Percentiles rank a stretch among this genome's conserved stretches.
phyloP scores from a whole-genome alignment of 2,113 vertebrate genomes.

The Thryonomys swinderianus region DNA sequence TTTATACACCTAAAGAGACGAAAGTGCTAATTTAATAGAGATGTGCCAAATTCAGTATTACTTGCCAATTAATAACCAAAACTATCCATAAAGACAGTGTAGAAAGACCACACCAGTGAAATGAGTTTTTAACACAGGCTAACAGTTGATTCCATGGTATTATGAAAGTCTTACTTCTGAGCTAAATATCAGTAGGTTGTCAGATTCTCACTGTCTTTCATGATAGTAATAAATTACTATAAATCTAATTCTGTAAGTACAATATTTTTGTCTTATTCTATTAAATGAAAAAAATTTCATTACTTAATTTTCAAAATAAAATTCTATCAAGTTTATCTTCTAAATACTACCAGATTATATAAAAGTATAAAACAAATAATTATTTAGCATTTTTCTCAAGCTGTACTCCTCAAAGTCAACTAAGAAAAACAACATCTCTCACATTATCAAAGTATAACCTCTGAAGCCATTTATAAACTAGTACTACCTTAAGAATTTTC shows the following conservation, averaged over 20 bases:
- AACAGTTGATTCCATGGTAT: slow-evolving; percentile 41
- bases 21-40: slow-evolving; percentile 28
- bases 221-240: slow-evolving; percentile 17
- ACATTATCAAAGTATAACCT: slow-evolving; percentile 69
- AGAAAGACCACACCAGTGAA: slow-evolving; percentile 30
- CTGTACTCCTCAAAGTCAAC: slow-evolving; percentile 77
- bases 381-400: slow-evolving; percentile 69
- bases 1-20: background rate
- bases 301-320: slow-evolving; percentile 58
- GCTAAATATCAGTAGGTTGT: slow-evolving; percentile 28
- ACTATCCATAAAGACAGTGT: slow-evolving; percentile 28
- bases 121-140: background rate
- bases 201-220: background rate
- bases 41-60: slow-evolving; percentile 51
- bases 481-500: slow-evolving; percentile 74
- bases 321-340: slow-evolving; percentile 55
- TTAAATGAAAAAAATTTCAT: slow-evolving; percentile 7
- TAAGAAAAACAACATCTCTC: slow-evolving; percentile 79
- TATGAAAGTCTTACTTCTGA: background rate
- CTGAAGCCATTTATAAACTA: slow-evolving; percentile 78
- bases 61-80: slow-evolving; percentile 52
- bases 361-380: slow-evolving; percentile 70
- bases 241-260: slow-evolving; percentile 13
- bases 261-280: slow-evolving; percentile 46
- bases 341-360: slow-evolving; percentile 45